Percentiles rank a stretch among this genome's conserved stretches.
phyloP scores from a whole-genome alignment of 1,140 invertebrate species.

The Drosophila parabipectinata region DNA sequence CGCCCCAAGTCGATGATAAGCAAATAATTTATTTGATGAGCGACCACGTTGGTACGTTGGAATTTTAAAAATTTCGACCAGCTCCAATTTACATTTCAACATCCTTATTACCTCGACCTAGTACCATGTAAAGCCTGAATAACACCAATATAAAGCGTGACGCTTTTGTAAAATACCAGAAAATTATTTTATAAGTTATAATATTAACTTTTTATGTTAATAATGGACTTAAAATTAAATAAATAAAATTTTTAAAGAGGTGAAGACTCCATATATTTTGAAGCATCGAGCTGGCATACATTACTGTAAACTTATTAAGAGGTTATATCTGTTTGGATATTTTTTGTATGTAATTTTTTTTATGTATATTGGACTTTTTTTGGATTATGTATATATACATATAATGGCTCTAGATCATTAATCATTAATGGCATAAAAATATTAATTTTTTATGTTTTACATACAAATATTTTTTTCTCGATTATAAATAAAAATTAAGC shows the following conservation, averaged over 20 bases:
- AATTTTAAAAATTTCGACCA: conserved; percentile 65
- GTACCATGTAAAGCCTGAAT: conserved; percentile 45
- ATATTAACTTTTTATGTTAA: conserved; percentile 4
- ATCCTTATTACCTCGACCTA: conserved; percentile 26
- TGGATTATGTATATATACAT: no score
- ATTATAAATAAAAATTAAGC: no score
- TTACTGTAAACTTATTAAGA: background rate
- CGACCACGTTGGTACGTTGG: conserved; percentile 38
- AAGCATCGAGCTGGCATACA: background rate
- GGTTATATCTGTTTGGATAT: background rate
- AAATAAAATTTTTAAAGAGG: conserved; percentile 22
- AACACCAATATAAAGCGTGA: conserved; percentile 61
- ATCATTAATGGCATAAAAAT: background rate
- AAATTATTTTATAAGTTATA: conserved; percentile 13
- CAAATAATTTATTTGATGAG: conserved; percentile 23
- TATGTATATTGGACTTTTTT: no score
- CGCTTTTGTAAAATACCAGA: conserved; percentile 67
- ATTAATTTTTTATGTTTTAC: background rate
- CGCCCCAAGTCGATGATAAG: conserved; percentile 78
- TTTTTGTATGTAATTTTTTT: background rate
- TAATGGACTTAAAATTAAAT: conserved; percentile 24
- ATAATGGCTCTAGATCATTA: background rate
- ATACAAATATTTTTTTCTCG: no score
- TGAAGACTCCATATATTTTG: conserved; percentile 37
- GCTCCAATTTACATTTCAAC: conserved; percentile 42